phyloP scores from a whole-genome alignment of 2,113 vertebrate genomes.

The Ursus arctos region DNA sequence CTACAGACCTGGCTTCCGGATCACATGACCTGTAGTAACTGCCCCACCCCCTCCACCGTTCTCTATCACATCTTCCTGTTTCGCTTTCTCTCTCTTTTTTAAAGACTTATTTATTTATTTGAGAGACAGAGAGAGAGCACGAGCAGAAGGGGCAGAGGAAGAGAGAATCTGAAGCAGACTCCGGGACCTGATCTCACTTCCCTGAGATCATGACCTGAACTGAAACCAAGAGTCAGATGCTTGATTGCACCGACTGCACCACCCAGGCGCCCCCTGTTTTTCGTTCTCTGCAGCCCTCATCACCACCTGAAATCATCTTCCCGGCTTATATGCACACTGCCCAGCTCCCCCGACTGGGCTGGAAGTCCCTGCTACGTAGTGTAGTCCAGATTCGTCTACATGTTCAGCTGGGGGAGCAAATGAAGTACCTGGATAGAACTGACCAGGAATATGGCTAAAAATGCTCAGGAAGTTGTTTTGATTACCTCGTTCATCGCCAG shows the following conservation, averaged over 20 bases:
- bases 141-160: not conserved
- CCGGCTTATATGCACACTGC: fast-evolving
- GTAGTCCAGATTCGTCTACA: fast-evolving
- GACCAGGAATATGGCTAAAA: not conserved
- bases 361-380: fast-evolving
- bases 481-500: constrained; percentile 94
- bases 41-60: not conserved
- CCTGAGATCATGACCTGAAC: not conserved
- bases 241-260: no score
- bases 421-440: not conserved
- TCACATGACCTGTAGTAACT: not conserved
- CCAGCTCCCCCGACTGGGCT: not conserved
- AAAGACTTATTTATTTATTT: not conserved
- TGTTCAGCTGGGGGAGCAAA: not conserved
- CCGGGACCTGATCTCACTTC: no score
- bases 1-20: not conserved
- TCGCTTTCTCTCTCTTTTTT: not conserved
- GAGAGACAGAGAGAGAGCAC: not conserved
- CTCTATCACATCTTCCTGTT: not conserved
- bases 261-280: not conserved
- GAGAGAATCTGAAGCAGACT: not conserved
- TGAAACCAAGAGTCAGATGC: not conserved
- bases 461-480: not conserved
- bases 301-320: not conserved
- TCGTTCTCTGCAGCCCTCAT: not conserved